phyloP scores from a whole-genome alignment of 2,888 invertebrate genomes.

The Cephus pygmeus region DNA sequence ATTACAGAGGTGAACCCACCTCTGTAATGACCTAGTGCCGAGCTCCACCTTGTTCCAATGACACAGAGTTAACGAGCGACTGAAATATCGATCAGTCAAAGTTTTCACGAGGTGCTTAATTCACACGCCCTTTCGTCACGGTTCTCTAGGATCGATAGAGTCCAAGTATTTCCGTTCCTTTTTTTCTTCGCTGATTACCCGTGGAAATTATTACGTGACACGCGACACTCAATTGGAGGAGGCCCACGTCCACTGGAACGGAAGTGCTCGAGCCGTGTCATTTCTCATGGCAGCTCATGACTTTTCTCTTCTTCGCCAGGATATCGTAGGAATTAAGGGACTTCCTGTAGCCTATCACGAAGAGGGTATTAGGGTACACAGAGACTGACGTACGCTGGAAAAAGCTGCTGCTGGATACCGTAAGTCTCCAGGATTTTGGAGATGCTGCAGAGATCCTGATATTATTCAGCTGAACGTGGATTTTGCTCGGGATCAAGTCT shows the following conservation, averaged over 20 bases:
- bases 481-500: not conserved
- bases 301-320: not conserved
- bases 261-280: conserved; percentile 13
- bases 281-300: conserved; percentile 7
- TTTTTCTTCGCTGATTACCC: conserved; percentile 10
- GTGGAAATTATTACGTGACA: conserved; percentile 14
- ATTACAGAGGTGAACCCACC: not conserved
- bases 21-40: not conserved
- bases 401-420: not conserved
- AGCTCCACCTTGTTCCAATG: not conserved
- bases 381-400: not conserved
- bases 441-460: not conserved
- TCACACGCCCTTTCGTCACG: not conserved
- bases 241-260: not conserved
- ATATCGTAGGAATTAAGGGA: not conserved
- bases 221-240: conserved; percentile 12
- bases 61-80: not conserved
- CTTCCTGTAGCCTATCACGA: not conserved
- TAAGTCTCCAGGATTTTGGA: not conserved
- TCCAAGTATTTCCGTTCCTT: conserved; percentile 8
- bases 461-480: not conserved
- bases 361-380: not conserved
- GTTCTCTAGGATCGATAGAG: conserved; percentile 10
- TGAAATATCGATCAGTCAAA: not conserved
- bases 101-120: not conserved